phyloP scores from a whole-genome alignment of 2,113 vertebrate species.

The Globicephala melas region DNA sequence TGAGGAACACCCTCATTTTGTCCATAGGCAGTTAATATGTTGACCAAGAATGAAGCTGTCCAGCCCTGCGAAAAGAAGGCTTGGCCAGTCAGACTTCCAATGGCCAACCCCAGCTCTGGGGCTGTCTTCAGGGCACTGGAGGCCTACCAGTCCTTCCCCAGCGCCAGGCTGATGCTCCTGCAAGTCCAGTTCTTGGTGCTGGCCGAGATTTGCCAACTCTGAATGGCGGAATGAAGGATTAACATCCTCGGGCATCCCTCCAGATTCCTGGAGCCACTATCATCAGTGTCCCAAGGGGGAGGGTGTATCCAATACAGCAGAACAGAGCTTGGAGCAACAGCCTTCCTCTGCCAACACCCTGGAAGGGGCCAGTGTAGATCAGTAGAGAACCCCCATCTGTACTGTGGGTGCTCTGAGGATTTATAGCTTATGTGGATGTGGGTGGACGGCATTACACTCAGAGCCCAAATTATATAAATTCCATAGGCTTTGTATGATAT shows the following conservation, averaged over 20 bases:
- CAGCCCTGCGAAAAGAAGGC: slow-evolving; percentile 47
- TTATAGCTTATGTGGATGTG: neutral
- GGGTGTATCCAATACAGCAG: too few relatives aligned
- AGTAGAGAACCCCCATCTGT: neutral
- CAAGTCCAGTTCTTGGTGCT: neutral
- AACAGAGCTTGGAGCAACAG: neutral
- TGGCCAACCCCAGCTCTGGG: neutral
- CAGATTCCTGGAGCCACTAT: neutral
- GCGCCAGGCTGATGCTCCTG: neutral
- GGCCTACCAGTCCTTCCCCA: neutral
- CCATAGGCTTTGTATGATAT: slow-evolving; percentile 62
- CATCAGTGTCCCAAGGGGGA: neutral
- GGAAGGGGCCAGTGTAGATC: neutral
- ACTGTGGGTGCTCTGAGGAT: neutral
- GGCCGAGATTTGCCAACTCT: neutral
- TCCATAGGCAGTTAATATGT: slow-evolving; percentile 36
- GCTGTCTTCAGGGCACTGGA: neutral
- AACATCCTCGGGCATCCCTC: neutral
- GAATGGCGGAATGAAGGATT: neutral
- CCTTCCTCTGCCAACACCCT: neutral
- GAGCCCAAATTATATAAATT: slow-evolving; percentile 63
- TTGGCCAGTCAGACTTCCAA: neutral
- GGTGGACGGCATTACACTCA: slow-evolving; percentile 45
- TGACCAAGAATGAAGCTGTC: slow-evolving; percentile 47
- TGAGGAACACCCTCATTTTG: slow-evolving; percentile 60